Percentiles rank a stretch among this genome's conserved stretches.
Conservation (phyloP, 1,140 invertebrate genomes). For the Trissolcus basalis region DNA sequence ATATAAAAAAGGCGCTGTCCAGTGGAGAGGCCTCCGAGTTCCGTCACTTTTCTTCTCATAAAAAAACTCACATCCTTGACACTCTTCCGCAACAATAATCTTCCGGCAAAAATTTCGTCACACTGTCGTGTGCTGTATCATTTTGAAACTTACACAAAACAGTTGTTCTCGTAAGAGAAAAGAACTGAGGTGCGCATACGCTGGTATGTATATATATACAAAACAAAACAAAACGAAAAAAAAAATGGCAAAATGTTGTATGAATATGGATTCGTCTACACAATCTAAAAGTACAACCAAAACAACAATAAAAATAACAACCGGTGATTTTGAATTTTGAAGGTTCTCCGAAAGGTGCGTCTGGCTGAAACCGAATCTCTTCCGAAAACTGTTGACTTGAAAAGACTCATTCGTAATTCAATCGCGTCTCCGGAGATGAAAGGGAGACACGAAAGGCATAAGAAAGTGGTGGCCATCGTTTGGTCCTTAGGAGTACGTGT, state of each 20-base stretch:
- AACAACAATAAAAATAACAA: no score
- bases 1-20: background rate
- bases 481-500: background rate
- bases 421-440: conserved; percentile 53
- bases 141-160: conserved; percentile 30
- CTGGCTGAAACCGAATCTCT: conserved; percentile 3
- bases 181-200: no score
- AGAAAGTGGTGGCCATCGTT: conserved; percentile 28
- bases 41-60: conserved; percentile 22
- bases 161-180: conserved; percentile 22
- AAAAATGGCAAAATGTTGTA: background rate
- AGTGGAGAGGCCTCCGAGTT: conserved; percentile 2
- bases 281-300: no score
- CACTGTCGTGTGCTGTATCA: conserved; percentile 35
- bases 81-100: conserved; percentile 47
- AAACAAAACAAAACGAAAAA: no score
- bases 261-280: no score
- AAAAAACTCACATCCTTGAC: conserved; percentile 38
- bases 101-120: conserved; percentile 47
- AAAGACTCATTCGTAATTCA: conserved; percentile 61
- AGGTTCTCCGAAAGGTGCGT: background rate
- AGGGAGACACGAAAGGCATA: conserved; percentile 62
- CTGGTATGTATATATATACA: conserved; percentile 1
- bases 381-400: conserved; percentile 7
- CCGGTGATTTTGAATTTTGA: background rate